Evolutionary conservation across 2,113 vertebrate species (phyloP).

Genomic region (Puma concolor): DNA sequence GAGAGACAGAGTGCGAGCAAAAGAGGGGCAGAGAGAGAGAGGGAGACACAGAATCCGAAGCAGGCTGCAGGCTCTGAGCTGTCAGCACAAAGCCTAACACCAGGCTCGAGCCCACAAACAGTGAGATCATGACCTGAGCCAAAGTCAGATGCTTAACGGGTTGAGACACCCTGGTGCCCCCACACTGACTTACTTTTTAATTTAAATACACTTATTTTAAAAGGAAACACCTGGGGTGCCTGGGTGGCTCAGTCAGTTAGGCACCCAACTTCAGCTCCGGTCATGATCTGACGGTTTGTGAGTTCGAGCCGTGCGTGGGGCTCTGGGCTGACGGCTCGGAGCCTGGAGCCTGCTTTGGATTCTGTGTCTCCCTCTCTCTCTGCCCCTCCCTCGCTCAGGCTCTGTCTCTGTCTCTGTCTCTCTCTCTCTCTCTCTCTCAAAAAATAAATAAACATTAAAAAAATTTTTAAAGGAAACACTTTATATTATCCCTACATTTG

Average conservation of each 20-base stretch:
- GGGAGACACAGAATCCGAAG: neutral
- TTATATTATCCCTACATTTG: neutral
- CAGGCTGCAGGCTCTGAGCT: neutral
- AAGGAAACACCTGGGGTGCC: neutral
- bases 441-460: too few species aligned
- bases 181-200: neutral
- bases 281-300: too few species aligned
- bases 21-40: neutral
- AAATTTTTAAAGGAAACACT: neutral
- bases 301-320: too few species aligned
- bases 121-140: neutral
- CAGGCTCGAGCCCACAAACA: neutral
- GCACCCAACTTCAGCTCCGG: too few species aligned
- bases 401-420: too few species aligned
- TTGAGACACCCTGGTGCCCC: neutral
- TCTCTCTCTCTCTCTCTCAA: too few species aligned
- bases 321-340: too few species aligned
- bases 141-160: neutral
- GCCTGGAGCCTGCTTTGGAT: too few species aligned
- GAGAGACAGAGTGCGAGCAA: neutral
- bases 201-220: conserved; percentile 30
- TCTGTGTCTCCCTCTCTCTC: too few species aligned
- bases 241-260: too few species aligned
- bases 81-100: neutral
- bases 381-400: too few species aligned